These are phyloP conservation scores for Piaya cayana DNA, from an alignment of 2,113 vertebrate species.

Conservation along the genomic window DNA sequence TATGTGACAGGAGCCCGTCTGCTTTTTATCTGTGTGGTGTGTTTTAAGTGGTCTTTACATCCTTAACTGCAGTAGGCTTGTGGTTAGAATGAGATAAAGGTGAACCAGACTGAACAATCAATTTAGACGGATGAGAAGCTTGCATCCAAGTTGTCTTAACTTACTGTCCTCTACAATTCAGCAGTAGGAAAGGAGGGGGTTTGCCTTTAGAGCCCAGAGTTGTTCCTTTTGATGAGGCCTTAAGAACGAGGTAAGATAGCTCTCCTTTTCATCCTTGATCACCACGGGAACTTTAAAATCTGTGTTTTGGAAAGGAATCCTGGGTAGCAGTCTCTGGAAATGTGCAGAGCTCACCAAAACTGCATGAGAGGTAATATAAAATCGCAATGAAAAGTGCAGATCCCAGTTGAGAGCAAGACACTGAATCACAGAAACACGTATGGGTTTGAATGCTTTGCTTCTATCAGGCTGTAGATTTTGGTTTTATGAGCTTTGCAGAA, in stretches of 20 bases:
- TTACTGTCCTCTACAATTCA: background rate
- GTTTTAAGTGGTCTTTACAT: background rate
- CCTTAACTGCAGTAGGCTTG: background rate
- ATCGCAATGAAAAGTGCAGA: background rate
- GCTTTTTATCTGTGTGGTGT: background rate
- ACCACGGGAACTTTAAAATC: background rate
- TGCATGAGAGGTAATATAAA: background rate
- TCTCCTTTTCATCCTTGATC: background rate
- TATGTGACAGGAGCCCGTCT: background rate
- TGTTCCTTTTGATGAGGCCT: background rate
- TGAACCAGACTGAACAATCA: background rate
- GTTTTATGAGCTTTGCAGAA: slow-evolving; percentile 1
- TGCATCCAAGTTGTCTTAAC: background rate
- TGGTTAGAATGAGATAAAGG: background rate
- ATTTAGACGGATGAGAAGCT: background rate
- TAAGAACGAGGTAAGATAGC: background rate
- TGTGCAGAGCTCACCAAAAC: background rate
- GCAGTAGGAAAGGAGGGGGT: background rate
- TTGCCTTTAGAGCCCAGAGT: background rate
- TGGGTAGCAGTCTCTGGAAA: background rate
- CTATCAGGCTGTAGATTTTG: background rate
- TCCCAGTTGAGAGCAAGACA: background rate
- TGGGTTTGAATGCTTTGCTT: fast-evolving
- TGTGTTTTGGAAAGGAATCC: background rate
- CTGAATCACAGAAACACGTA: background rate